Evolutionary conservation across 2,888 invertebrate genomes (phyloP), one percentile per base, ranked within the genome.

Genomic region (Dolichomitus sp.): DNA sequence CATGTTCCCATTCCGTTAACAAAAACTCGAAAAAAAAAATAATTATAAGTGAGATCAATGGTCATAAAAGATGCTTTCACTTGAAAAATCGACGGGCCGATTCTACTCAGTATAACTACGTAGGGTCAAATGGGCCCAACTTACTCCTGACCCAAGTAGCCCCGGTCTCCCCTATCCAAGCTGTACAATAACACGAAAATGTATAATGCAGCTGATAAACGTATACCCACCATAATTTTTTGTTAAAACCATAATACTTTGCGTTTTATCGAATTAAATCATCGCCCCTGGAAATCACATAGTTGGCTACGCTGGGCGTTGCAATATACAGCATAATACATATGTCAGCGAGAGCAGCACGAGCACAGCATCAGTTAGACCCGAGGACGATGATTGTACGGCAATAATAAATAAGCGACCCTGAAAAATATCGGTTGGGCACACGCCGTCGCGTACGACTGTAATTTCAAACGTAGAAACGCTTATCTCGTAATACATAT

Each of bases 381-480:
- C 57, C 23, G 37, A 12, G 50, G 61, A 76, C 50, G 70, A 59
- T 76, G 68, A 81, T 77, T 77, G 61, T 68, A 17, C 72, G 40
- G 50, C 61, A 74, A 40, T 40, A 23, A 65, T 50, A 61, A 77
- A 80, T 70, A 80, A 54, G 69, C 76, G 30, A 72, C 45, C 40
- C 12, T 79, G 61, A 33, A 69, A 77, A 76, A 75, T 27, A 79
- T 79, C 52, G 59, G 78, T 78, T 79, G 45, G 48, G 54, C 79
- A 72, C 82, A 61, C 75, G 79, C 72, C 40, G 19, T 37, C 61
- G 61, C 61, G 61, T 30, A 57, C 12, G 19, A 19, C 65, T 76
- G 75, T 65, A 66, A 80, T 83, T 79, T 73, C 72, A 80, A 68
- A 72, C 27, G 75, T 66, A 66, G 65, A 79, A 82, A 76, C 54